Percentiles rank a stretch among this genome's conserved stretches.
Evolutionary conservation across 2,113 vertebrate genomes (phyloP).

Genomic region (Prolemur simus): DNA sequence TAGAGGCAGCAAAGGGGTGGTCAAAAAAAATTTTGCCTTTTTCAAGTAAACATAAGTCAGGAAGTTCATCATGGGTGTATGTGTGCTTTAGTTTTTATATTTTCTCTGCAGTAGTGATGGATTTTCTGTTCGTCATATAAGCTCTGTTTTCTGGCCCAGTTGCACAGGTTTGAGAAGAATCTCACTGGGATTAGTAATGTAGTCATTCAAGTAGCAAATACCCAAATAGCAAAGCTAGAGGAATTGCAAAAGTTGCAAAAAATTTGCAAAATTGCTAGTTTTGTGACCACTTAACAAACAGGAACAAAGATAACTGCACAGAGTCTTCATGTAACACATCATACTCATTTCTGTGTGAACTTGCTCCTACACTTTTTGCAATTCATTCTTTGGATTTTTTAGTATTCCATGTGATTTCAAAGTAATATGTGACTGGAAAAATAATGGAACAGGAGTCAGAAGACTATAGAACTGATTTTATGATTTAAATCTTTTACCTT

Average conservation of each 20-base stretch:
- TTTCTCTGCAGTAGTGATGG: neutral
- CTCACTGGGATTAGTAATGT: neutral
- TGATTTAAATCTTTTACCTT: neutral
- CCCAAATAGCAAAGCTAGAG: neutral
- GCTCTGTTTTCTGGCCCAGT: neutral
- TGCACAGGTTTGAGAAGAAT: neutral
- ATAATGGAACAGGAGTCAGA: neutral
- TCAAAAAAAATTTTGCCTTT: neutral
- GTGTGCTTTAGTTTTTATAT: neutral
- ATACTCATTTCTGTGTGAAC: neutral
- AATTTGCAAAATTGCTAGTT: neutral
- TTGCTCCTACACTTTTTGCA: neutral
- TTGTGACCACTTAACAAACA: neutral
- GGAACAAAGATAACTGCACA: neutral
- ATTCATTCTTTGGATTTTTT: neutral
- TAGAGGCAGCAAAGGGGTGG: neutral
- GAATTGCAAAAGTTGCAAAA: neutral
- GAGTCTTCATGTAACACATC: neutral
- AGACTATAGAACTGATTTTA: neutral
- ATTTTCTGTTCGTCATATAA: neutral
- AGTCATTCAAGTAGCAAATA: neutral
- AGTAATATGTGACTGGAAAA: neutral
- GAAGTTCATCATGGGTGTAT: neutral
- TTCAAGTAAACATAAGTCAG: neutral
- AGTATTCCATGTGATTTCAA: neutral